Evolutionary conservation across 2,797 vertebrate species (phyloP).

Genomic region (Gymnothorax reevesii): DNA sequence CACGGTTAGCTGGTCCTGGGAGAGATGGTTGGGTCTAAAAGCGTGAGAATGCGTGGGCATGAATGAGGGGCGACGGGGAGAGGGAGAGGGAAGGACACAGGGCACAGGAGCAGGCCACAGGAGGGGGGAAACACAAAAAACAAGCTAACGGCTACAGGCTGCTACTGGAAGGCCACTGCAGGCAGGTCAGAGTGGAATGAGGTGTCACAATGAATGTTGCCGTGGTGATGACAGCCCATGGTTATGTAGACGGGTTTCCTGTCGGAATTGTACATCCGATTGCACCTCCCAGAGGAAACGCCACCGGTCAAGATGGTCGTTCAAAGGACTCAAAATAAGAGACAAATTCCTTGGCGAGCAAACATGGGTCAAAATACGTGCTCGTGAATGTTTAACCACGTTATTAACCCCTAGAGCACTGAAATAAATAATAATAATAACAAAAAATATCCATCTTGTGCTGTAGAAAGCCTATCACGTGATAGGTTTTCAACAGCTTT

Average conservation of each 20-base stretch:
- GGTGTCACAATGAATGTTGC: slow-evolving; percentile 33
- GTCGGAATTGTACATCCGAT: not conserved
- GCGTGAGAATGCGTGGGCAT: slow-evolving; percentile 50
- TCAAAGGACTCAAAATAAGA: not conserved
- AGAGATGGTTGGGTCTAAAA: slow-evolving; percentile 66
- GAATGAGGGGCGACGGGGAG: slow-evolving; percentile 24
- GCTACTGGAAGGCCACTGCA: slow-evolving; percentile 26
- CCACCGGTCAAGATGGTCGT: not conserved
- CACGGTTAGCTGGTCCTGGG: slow-evolving; percentile 70
- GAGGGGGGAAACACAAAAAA: slow-evolving; percentile 32
- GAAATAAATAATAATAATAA: too few relatives aligned
- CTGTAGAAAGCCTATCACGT: too few relatives aligned
- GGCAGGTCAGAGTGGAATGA: slow-evolving; percentile 8
- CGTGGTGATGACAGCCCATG: slow-evolving; percentile 28
- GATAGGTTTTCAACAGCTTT: too few relatives aligned
- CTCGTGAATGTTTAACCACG: too few relatives aligned
- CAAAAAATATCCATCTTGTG: too few relatives aligned
- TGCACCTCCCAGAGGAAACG: slow-evolving; percentile 4
- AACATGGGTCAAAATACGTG: not conserved
- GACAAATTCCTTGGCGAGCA: not conserved
- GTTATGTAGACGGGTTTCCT: slow-evolving; percentile 1
- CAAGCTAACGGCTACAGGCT: slow-evolving; percentile 37
- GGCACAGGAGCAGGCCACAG: slow-evolving; percentile 25
- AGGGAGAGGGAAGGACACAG: not conserved
- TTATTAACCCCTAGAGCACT: too few relatives aligned